Evolutionary conservation across 2,888 invertebrate species (phyloP).

Genomic region (Pheosia tremula): DNA sequence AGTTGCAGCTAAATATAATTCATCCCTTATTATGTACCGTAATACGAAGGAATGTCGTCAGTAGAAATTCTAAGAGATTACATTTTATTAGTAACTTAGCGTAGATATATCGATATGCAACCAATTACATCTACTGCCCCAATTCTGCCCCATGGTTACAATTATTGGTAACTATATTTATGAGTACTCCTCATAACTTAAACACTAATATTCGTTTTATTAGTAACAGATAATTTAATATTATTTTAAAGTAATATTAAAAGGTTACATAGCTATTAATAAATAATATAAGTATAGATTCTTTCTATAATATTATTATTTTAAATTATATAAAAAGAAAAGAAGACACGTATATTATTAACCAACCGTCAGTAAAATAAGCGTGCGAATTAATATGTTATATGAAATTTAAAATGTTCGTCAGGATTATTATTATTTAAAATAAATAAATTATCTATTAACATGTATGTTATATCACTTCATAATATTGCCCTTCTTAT

Average conservation of each 20-base stretch:
- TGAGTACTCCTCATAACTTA: conserved; percentile 27
- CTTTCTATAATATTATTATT: background rate
- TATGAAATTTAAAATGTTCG: no score
- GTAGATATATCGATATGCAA: conserved; percentile 39
- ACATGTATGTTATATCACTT: conserved; percentile 45
- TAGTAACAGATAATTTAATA: conserved; percentile 16
- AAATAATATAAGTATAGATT: background rate
- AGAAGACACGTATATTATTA: background rate
- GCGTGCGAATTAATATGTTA: background rate
- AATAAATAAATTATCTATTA: conserved; percentile 40
- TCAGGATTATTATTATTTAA: background rate
- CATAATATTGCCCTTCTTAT: conserved; percentile 43
- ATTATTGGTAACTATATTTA: conserved; percentile 34
- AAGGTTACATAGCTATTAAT: background rate
- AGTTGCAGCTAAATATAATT: background rate
- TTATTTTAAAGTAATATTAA: conserved; percentile 5
- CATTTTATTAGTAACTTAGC: conserved; percentile 43
- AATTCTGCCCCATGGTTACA: conserved; percentile 19
- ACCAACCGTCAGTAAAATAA: background rate
- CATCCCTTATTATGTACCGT: conserved; percentile 7
- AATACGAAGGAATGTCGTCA: conserved; percentile 42
- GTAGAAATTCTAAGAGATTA: conserved; percentile 75
- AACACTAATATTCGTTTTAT: conserved; percentile 25
- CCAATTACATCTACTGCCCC: conserved; percentile 24
- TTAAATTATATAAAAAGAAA: background rate